A percentile compares a stretch with the other conserved stretches of the same genome.
Evolutionary conservation across 1,140 invertebrate genomes (phyloP).

Genomic region (Panulirus ornatus): DNA sequence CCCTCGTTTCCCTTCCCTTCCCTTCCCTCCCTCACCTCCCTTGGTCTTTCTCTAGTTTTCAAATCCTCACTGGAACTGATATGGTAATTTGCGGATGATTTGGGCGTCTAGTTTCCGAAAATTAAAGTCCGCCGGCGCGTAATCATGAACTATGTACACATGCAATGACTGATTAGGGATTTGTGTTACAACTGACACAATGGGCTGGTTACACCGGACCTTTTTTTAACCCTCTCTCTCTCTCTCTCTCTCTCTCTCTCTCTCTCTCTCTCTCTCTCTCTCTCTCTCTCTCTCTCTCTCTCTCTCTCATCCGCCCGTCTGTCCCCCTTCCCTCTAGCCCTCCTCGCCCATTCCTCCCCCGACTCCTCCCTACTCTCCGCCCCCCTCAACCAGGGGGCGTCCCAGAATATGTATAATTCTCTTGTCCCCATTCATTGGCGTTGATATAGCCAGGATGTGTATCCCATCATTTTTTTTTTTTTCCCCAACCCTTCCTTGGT

Average conservation of each 20-base stretch:
- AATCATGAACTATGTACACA: slow-evolving; percentile 37
- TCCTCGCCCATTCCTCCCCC: not conserved
- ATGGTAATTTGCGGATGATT: slow-evolving; percentile 51
- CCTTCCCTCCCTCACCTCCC: not conserved
- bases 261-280: slow-evolving; percentile 35
- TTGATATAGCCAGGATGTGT: not conserved
- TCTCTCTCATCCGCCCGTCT: not conserved
- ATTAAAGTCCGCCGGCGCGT: slow-evolving; percentile 27
- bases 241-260: slow-evolving; percentile 11
- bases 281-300: slow-evolving; percentile 39
- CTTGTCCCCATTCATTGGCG: not conserved
- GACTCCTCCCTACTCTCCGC: not conserved
- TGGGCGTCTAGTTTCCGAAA: slow-evolving; percentile 41
- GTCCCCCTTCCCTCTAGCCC: not conserved
- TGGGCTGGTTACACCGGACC: not conserved
- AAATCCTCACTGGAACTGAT: slow-evolving; percentile 33
- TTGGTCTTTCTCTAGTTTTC: slow-evolving; percentile 27
- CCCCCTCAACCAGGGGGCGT: too few relatives aligned
- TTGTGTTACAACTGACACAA: slow-evolving; percentile 31
- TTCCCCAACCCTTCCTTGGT: not conserved
- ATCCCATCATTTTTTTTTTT: not conserved
- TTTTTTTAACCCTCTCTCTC: not conserved
- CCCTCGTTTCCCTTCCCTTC: not conserved
- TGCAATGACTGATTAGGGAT: slow-evolving; percentile 53
- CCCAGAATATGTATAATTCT: not conserved